Evolutionary conservation across 2,888 invertebrate genomes (phyloP).

Genomic region (Cloeon dipterum): DNA sequence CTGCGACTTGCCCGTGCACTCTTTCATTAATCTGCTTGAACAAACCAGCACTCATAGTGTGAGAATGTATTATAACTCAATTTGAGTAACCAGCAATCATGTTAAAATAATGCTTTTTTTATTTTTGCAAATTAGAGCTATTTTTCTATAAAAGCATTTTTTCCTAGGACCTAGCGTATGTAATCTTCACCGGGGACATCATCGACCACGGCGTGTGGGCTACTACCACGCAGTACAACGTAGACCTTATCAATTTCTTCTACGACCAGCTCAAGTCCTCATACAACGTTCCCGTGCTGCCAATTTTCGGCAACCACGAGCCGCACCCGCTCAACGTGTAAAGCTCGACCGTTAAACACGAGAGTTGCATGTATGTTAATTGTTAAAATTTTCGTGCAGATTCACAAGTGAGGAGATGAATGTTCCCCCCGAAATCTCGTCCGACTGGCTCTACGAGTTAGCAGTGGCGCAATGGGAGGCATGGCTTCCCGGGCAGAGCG

Average conservation of each 20-base stretch:
- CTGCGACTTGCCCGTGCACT: constrained; percentile 53
- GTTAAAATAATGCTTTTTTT: too few species aligned
- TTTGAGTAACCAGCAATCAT: too few species aligned
- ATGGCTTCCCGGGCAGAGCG: constrained; percentile 41
- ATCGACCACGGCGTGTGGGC: constrained; percentile 78
- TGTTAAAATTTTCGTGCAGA: too few species aligned
- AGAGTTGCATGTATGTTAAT: too few species aligned
- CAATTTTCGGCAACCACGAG: constrained; percentile 66
- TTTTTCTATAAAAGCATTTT: too few species aligned
- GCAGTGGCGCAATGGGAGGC: constrained; percentile 42
- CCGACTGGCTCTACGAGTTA: constrained; percentile 53
- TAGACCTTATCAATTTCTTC: constrained; percentile 27
- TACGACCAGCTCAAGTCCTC: constrained; percentile 24
- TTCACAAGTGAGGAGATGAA: neutral
- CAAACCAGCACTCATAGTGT: constrained; percentile 14
- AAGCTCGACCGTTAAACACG: too few species aligned
- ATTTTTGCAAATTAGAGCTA: too few species aligned
- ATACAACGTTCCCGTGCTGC: constrained; percentile 41
- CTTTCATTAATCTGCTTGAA: constrained; percentile 38
- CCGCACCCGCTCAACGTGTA: constrained; percentile 64
- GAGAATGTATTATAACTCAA: neutral
- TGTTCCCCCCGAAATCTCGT: constrained; percentile 20
- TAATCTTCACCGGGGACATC: constrained; percentile 73
- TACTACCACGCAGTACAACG: constrained; percentile 40
- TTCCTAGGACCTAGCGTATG: constrained; percentile 30